A percentile compares a stretch with the other conserved stretches of the same genome.
These are phyloP conservation scores for Megaceryle torquata DNA, from an alignment of 2,113 vertebrate genomes.

Conservation along the genomic window DNA sequence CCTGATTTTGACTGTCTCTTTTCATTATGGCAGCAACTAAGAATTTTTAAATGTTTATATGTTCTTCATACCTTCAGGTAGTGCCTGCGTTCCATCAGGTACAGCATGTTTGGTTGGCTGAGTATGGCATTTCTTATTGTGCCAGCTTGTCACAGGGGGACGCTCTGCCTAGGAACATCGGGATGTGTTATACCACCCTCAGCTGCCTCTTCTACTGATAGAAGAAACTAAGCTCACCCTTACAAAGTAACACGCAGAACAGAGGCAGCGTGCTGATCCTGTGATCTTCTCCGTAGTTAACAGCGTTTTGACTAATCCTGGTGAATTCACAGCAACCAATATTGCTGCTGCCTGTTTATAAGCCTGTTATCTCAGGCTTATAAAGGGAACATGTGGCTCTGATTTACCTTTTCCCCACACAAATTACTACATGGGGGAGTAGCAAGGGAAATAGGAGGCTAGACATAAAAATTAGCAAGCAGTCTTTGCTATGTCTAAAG, in stretches of 20 bases:
- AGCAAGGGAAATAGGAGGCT: conserved; percentile 63
- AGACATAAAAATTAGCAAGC: conserved; percentile 63
- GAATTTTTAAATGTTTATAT: background rate
- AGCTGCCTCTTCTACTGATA: background rate
- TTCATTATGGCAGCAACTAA: background rate
- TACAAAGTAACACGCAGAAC: background rate
- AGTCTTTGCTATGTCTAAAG: conserved; percentile 66
- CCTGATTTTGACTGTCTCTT: background rate
- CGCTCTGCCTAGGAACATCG: background rate
- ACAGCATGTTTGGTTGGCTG: background rate
- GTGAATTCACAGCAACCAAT: background rate
- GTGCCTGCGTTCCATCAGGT: background rate
- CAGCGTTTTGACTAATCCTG: background rate
- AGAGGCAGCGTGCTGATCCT: background rate
- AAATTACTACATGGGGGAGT: conserved; percentile 57
- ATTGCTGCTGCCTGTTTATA: background rate
- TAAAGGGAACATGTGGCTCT: conserved; percentile 62
- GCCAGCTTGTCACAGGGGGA: background rate
- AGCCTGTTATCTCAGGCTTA: conserved; percentile 18
- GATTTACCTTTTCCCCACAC: conserved; percentile 58
- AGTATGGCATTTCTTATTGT: background rate
- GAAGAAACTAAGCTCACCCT: background rate
- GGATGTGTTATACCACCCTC: background rate
- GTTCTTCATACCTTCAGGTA: background rate
- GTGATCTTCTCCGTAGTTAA: background rate